phyloP scores from a whole-genome alignment of 2,888 invertebrate species.

The Caenorhabditis sp. region DNA sequence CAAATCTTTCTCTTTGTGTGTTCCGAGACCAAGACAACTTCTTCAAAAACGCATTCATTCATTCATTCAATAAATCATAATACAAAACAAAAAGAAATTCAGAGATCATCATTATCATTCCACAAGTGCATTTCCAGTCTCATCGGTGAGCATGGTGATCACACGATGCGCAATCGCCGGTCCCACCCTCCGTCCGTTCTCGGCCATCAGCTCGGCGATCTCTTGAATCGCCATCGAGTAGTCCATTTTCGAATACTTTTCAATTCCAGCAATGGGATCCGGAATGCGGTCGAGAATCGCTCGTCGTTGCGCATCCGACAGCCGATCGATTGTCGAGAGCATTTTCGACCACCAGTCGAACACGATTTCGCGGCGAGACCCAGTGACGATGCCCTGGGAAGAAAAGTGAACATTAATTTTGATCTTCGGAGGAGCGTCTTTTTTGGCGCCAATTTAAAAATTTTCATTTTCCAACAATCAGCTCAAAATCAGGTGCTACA shows the following conservation, averaged over 20 bases:
- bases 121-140: conserved; percentile 63
- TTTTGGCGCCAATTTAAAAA: not conserved
- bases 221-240: conserved; percentile 64
- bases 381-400: conserved; percentile 57
- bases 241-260: conserved; percentile 62
- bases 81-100: not conserved
- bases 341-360: conserved; percentile 73
- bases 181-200: conserved; percentile 66
- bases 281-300: conserved; percentile 65
- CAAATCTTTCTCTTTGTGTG: too few species aligned
- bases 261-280: conserved; percentile 62
- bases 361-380: conserved; percentile 54
- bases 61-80: not conserved
- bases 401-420: too few species aligned
- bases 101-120: conserved; percentile 36
- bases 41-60: not conserved
- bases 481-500: too few species aligned
- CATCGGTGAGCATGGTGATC: conserved; percentile 68
- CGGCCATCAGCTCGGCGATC: conserved; percentile 59
- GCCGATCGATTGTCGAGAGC: conserved; percentile 62
- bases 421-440: too few species aligned
- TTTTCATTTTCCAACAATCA: too few species aligned
- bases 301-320: conserved; percentile 64
- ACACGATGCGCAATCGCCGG: conserved; percentile 70
- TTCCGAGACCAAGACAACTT: not conserved